phyloP scores from a whole-genome alignment of 2,797 vertebrate species.

The Lycodopsis pacificus region DNA sequence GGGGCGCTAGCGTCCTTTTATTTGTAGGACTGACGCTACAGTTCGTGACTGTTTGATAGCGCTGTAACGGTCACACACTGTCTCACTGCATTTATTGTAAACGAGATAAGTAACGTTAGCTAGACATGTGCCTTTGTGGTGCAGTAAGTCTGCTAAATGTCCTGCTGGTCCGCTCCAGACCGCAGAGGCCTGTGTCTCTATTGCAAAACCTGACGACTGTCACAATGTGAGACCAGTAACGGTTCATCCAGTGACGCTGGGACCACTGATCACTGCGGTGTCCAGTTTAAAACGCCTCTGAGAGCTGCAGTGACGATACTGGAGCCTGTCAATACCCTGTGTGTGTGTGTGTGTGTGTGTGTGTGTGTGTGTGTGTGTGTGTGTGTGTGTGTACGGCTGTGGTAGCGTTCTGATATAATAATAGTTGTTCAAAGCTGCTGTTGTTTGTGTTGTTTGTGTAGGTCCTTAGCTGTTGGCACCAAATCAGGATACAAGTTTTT shows the following conservation, averaged over 20 bases:
- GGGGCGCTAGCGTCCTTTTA: neutral
- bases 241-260: neutral
- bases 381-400: neutral
- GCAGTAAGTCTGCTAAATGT: neutral
- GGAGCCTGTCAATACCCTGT: too few relatives aligned
- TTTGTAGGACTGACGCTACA: neutral
- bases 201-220: conserved; percentile 59
- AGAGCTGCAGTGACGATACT: neutral
- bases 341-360: conserved; percentile 3
- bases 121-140: neutral
- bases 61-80: neutral
- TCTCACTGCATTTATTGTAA: neutral
- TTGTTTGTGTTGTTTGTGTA: conserved; percentile 52
- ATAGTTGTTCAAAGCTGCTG: neutral
- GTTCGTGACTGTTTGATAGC: neutral
- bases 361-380: conserved; percentile 16
- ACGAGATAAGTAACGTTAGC: neutral
- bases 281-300: neutral
- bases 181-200: conserved; percentile 11
- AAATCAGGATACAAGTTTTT: conserved; percentile 99
- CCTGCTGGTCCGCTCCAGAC: neutral
- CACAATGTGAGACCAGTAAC: neutral
- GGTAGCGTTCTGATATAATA: neutral
- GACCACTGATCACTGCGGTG: neutral
- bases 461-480: conserved; percentile 97